Evolutionary conservation across 2,888 invertebrate species (phyloP).

Genomic region (Cephus pulcher): DNA sequence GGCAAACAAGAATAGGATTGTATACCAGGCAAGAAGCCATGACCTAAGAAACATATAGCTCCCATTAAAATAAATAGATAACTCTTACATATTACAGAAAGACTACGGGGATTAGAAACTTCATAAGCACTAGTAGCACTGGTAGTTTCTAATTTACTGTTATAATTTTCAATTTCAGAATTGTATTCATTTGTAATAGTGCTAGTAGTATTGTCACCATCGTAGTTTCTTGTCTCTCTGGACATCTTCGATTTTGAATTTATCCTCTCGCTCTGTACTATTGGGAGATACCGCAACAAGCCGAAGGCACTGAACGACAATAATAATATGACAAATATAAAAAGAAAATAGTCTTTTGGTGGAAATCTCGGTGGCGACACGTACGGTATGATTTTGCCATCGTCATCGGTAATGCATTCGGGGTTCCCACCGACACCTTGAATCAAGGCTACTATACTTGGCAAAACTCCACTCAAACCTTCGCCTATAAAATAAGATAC

Average conservation of each 20-base stretch:
- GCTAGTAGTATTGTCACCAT: not conserved
- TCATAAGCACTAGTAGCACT: not conserved
- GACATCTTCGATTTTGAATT: not conserved
- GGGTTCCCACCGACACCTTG: constrained; percentile 83
- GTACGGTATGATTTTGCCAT: constrained; percentile 58
- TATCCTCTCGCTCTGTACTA: constrained; percentile 26
- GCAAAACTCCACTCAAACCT: constrained; percentile 83
- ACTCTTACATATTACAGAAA: not conserved
- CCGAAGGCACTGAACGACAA: constrained; percentile 71
- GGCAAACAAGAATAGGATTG: constrained; percentile 86
- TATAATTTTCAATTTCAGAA: not conserved
- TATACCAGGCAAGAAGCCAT: constrained; percentile 83
- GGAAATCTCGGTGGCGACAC: constrained; percentile 72
- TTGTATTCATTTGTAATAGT: not conserved
- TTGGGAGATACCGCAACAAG: constrained; percentile 38
- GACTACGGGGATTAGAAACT: not conserved
- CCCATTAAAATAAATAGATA: constrained; percentile 63
- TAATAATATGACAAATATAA: constrained; percentile 74
- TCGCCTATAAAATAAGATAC: constrained; percentile 87
- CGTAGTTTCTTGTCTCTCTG: not conserved
- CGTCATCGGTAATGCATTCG: constrained; percentile 58
- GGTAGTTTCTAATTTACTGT: not conserved
- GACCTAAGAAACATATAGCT: constrained; percentile 76
- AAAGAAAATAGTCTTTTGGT: constrained; percentile 74
- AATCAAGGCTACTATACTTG: constrained; percentile 80